Evolutionary conservation across 2,888 invertebrate species (phyloP).

Genomic region (Volucella inflata): DNA sequence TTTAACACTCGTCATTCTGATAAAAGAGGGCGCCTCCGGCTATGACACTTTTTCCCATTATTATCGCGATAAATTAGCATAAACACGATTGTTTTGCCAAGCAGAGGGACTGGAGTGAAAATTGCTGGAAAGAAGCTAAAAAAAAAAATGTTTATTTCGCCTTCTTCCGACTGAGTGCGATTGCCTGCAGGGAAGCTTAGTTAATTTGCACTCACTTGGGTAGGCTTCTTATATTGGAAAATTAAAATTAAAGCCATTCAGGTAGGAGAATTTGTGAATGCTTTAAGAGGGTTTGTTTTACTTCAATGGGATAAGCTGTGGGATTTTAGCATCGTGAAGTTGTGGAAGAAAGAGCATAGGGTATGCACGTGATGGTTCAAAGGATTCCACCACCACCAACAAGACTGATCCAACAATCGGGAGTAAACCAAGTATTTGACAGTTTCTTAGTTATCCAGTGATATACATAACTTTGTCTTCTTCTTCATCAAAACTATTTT

Average conservation of each 20-base stretch:
- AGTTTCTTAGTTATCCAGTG: too few species aligned
- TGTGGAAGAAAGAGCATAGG: too few species aligned
- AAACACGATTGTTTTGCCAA: conserved; percentile 27
- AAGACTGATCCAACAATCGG: too few species aligned
- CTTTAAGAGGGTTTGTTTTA: background rate
- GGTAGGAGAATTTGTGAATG: background rate
- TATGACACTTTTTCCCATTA: conserved; percentile 31
- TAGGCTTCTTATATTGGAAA: background rate
- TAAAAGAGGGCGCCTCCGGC: conserved; percentile 26
- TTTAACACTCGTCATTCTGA: conserved; percentile 18
- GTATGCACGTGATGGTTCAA: too few species aligned
- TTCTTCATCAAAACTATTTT: too few species aligned
- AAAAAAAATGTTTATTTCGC: conserved; percentile 2
- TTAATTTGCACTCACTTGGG: background rate
- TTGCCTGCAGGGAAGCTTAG: background rate
- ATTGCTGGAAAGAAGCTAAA: background rate
- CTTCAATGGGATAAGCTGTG: too few species aligned
- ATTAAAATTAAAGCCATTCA: background rate
- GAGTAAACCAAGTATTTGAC: too few species aligned
- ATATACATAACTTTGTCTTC: too few species aligned
- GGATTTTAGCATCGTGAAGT: too few species aligned
- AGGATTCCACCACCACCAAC: too few species aligned
- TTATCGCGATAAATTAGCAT: conserved; percentile 51
- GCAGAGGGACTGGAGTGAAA: conserved; percentile 1
- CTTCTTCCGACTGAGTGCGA: background rate